Base-by-base conservation (phyloP, 64 coral and sea anemone species). In the Porites lutea region DNA sequence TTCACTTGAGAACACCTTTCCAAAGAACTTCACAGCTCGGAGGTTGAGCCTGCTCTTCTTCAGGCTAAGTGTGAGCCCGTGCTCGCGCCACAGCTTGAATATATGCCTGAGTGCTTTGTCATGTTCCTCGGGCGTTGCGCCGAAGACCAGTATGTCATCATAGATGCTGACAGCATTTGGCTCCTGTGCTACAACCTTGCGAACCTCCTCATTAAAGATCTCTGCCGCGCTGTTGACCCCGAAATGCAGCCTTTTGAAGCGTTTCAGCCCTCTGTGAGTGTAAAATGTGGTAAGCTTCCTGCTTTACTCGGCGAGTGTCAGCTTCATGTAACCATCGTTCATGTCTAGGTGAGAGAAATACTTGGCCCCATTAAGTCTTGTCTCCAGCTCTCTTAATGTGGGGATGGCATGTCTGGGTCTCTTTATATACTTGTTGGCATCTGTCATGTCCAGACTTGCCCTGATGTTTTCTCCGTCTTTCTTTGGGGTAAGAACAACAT, bases 381-480 rank as follows among this genome's bases (percentile, higher is more conserved):
- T 82, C 18, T 82, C 89, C 19, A 73, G 21, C 37, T 90, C 61
- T 52, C 58, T 59, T 45, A 89, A n/a, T 13, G 57, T 89, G 13
- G 74, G 74, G 37, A 89, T 89, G 21, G 74, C 90, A 12, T 92
- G 80, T 72, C 90, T 92, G 7, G 90, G 75, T 63, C 67, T 61
- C 71, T 85, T 85, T 18, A 92, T 85, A 69, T 84, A 77, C 27
- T 85, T 49, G 80, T 85, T 92, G 3, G 69, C 70, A 16, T 92
- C 90, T 85, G 80, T 82, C 89, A 74, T 91, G 48, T 91, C 89
- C 10, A 83, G 50, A 15, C 79, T 91, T n/a, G 89, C 79, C 81
- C 90, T 19, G 2, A 57, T 73, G n/a, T 43, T 92, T 72, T 90
- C 88, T 5, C 61, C 88, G 59, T 90, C 88, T 48, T 90, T 90